phyloP scores from a whole-genome alignment of 2,888 invertebrate species.

The Ecliptopera silaceata region DNA sequence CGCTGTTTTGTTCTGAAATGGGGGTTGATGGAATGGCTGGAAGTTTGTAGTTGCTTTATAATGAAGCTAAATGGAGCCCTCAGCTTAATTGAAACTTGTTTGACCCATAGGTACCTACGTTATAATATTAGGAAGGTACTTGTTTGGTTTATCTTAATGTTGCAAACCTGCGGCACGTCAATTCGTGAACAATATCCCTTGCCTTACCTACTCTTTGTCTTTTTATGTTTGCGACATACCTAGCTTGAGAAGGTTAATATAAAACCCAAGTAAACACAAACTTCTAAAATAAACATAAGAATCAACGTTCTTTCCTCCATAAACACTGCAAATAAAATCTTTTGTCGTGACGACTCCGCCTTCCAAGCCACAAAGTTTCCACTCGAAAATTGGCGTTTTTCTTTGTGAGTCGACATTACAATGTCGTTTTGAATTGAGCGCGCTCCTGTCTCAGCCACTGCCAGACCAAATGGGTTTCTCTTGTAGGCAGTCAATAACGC shows the following conservation, averaged over 20 bases:
- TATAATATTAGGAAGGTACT: neutral
- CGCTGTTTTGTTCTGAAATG: slow-evolving; percentile 39
- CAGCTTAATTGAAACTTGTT: slow-evolving; percentile 7
- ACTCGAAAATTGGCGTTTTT: slow-evolving; percentile 32
- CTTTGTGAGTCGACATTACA: slow-evolving; percentile 29
- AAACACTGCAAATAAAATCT: slow-evolving; percentile 32
- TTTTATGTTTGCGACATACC: no score
- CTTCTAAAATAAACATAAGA: slow-evolving; percentile 14
- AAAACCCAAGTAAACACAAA: slow-evolving; percentile 19
- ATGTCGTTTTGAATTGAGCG: slow-evolving; percentile 32
- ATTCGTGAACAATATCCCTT: no score
- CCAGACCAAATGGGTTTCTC: slow-evolving; percentile 47
- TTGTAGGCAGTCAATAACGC: slow-evolving; percentile 45
- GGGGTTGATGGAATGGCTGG: slow-evolving; percentile 33
- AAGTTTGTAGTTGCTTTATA: slow-evolving; percentile 15
- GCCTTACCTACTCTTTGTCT: neutral
- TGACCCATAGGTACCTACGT: slow-evolving; percentile 27
- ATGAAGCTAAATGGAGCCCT: slow-evolving; percentile 3
- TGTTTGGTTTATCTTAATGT: no score
- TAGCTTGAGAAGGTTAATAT: neutral
- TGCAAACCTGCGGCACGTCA: no score
- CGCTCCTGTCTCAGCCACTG: slow-evolving; percentile 29
- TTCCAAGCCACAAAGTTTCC: slow-evolving; percentile 27
- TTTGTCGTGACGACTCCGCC: slow-evolving; percentile 26
- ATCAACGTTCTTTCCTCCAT: slow-evolving; percentile 18